Evolutionary conservation across 2,113 vertebrate genomes (phyloP).

Genomic region (Oryzias javanicus): DNA sequence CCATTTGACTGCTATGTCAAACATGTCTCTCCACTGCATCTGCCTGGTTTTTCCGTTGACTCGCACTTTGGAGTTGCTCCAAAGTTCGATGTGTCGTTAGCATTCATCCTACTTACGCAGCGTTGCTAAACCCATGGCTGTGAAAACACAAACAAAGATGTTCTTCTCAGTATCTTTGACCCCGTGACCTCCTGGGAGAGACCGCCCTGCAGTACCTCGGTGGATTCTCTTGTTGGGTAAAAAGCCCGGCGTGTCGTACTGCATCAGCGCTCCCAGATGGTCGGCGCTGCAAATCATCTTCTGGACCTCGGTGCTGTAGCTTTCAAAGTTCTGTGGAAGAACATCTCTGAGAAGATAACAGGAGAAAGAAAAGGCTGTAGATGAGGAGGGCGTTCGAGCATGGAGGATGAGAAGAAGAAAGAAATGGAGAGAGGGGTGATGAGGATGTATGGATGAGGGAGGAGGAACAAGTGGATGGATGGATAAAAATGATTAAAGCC

Average conservation of each 20-base stretch:
- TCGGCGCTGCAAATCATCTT: constrained; percentile 93
- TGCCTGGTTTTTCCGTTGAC: constrained; percentile 92
- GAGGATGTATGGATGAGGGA: too few relatives aligned
- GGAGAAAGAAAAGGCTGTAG: not conserved
- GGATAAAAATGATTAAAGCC: too few relatives aligned
- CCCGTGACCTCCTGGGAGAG: not conserved
- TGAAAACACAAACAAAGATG: not conserved
- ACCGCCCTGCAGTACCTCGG: constrained; percentile 80
- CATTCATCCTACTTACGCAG: too few relatives aligned
- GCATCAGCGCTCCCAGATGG: constrained; percentile 92
- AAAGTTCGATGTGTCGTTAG: too few relatives aligned
- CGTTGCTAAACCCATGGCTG: constrained; percentile 95
- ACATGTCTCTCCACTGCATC: constrained; percentile 99
- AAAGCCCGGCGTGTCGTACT: constrained; percentile 96
- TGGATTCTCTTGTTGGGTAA: constrained; percentile 93
- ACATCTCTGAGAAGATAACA: constrained; percentile 83
- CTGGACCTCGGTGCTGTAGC: constrained; percentile 88
- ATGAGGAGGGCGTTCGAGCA: not conserved
- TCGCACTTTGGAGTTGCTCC: constrained; percentile 95
- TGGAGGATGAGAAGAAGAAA: not conserved
- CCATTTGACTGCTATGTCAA: constrained; percentile 97
- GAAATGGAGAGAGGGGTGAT: not conserved
- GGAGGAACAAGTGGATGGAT: too few relatives aligned
- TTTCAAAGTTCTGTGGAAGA: constrained; percentile 91
- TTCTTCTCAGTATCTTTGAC: not conserved